phyloP scores from a whole-genome alignment of 2,797 vertebrate genomes.

The Intellagama lesueurii region DNA sequence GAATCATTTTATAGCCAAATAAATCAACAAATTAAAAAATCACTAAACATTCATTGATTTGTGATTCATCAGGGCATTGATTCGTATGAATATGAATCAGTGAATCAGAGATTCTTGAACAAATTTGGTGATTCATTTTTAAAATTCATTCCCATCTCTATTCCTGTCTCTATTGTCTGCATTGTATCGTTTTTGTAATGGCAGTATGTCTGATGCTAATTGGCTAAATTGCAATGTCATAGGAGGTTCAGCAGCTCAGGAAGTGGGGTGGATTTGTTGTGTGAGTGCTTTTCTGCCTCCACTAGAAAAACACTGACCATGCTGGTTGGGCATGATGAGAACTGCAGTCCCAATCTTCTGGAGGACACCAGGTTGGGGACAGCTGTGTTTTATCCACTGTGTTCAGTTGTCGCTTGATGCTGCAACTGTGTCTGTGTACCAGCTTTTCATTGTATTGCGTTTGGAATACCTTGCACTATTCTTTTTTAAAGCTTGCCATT shows the following conservation, averaged over 20 bases:
- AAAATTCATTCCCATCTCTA: no score
- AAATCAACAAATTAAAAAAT: no score
- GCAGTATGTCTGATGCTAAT: background rate
- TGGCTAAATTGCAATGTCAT: background rate
- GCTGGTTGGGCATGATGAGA: background rate
- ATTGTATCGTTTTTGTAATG: background rate
- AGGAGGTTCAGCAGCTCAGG: background rate
- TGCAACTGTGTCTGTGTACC: background rate
- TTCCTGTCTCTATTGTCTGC: background rate
- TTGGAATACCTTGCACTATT: conserved; percentile 43
- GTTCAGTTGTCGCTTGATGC: background rate
- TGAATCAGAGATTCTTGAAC: no score
- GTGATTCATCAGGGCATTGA: no score
- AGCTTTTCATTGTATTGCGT: conserved; percentile 30
- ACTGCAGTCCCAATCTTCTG: background rate
- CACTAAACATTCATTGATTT: no score
- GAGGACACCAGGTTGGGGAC: background rate
- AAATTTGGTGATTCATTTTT: no score
- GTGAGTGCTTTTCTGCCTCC: background rate
- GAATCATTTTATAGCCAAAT: no score
- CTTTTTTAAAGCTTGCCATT: conserved; percentile 43
- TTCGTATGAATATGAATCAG: no score
- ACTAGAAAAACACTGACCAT: background rate
- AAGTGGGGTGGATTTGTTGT: no score
- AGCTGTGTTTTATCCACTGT: background rate